These are phyloP conservation scores for Rhabdornis inornatus DNA, from an alignment of 2,113 vertebrate genomes.

Conservation along the genomic window DNA sequence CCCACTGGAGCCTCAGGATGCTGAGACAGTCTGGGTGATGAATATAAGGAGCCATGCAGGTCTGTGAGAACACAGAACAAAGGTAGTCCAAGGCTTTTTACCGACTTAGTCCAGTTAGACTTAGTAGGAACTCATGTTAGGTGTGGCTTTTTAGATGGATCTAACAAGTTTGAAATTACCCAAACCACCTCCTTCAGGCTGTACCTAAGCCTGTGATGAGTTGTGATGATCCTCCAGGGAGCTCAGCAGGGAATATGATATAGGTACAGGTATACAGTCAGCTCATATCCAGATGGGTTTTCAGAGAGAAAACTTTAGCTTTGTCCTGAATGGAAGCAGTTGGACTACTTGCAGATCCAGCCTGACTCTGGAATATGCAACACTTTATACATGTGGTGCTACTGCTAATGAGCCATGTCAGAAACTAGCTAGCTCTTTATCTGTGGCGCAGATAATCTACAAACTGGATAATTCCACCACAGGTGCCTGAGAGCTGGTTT, in stretches of 20 bases:
- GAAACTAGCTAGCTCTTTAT: not conserved
- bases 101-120: not conserved
- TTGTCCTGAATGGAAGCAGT: not conserved
- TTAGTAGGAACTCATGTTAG: not conserved
- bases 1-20: not conserved
- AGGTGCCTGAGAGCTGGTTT: not conserved
- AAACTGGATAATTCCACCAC: not conserved
- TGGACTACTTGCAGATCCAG: not conserved
- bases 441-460: conserved; percentile 2
- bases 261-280: not conserved
- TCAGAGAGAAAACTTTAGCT: not conserved
- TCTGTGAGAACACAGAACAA: not conserved
- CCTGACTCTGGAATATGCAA: not conserved
- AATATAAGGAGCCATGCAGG: not conserved
- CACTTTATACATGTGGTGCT: not conserved
- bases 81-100: not conserved
- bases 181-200: not conserved
- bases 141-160: not conserved
- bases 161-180: not conserved
- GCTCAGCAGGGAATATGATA: not conserved
- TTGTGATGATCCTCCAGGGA: not conserved
- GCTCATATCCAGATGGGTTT: not conserved
- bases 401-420: not conserved
- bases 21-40: not conserved
- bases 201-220: not conserved